A percentile compares a stretch with the other conserved stretches of the same genome.
phyloP scores from a whole-genome alignment of 2,113 vertebrate genomes.

The Echinops telfairi region DNA sequence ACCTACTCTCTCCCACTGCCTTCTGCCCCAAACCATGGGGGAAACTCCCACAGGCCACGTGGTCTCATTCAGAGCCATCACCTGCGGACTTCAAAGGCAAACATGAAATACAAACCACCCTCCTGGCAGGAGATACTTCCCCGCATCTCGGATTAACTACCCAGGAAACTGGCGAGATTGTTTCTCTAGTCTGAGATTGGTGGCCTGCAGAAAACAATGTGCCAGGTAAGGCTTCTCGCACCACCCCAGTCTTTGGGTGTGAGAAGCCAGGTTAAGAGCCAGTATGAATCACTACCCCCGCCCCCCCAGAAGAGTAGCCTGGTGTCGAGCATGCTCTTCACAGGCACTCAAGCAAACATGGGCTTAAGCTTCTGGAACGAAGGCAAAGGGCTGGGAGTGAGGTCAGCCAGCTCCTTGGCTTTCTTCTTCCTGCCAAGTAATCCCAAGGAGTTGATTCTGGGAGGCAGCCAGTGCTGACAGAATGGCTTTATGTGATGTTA shows the following conservation, averaged over 20 bases:
- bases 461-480: slow-evolving; percentile 11
- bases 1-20: no score
- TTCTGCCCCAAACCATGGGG: no score
- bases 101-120: neutral
- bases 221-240: neutral
- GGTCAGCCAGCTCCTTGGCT: slow-evolving; percentile 40
- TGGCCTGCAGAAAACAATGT: neutral
- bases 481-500: neutral
- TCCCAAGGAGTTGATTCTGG: slow-evolving; percentile 12
- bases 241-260: neutral
- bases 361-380: neutral
- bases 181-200: neutral
- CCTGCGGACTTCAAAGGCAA: neutral
- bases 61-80: neutral
- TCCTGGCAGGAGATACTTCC: neutral
- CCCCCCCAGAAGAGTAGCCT: neutral
- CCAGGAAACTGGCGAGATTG: neutral
- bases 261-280: neutral
- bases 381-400: neutral
- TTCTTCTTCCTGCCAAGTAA: slow-evolving; percentile 64
- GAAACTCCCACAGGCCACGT: no score
- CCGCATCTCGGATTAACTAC: neutral
- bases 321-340: neutral
- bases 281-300: neutral
- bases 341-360: neutral